Evolutionary conservation across 2,888 invertebrate species (phyloP), one percentile per base, ranked within the genome.

Genomic region (Anagyrus pseudococci): DNA sequence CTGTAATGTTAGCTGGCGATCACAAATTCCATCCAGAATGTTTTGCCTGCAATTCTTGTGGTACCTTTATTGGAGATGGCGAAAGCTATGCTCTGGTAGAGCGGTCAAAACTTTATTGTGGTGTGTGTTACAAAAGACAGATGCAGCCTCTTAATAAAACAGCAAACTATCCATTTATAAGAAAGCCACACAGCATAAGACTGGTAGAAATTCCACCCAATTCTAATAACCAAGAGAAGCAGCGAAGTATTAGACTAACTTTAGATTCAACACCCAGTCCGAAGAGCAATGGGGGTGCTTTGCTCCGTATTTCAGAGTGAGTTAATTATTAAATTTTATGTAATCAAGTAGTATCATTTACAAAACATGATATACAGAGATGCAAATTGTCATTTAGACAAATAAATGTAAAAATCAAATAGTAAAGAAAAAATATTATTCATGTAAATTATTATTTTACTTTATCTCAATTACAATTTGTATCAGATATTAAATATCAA

Each of bases 1-100:
- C 96, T 25, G 93, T 95, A 68, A 96, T 96, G 96, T 89, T 94
- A 67, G 96, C 96, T 22, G 96, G 96, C 29, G 93, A 93, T 76
- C 95, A 95, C 83, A 93, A 94, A 80, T 96, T 95, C 83, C 96
- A 97, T 83, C 95, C 96, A 47, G 96, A 96, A 85, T 96, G 96
- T 83, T 96, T 96, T 82, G 89, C 91, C 74, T 97, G 96, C 79
- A 85, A 85, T 50, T 87, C 88, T 29, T 96, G 96, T 81, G 85
- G 87, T 33, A 85, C 88, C 3, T 94, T 91, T 78, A 92, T 96
- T 72, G 96, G 95, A 66, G 95, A 96, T 83, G 94, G 94, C 6
- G 94, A 96, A 78, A 90, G 94, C 8, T 96, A 95, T 81, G 94
- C 95, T 1, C 84, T 96, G 54, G 89, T 96, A n/a, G 96, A 96